Evolutionary conservation across 1,140 invertebrate species (phyloP).

Genomic region (silkworm (Bombyx mori)): DNA sequence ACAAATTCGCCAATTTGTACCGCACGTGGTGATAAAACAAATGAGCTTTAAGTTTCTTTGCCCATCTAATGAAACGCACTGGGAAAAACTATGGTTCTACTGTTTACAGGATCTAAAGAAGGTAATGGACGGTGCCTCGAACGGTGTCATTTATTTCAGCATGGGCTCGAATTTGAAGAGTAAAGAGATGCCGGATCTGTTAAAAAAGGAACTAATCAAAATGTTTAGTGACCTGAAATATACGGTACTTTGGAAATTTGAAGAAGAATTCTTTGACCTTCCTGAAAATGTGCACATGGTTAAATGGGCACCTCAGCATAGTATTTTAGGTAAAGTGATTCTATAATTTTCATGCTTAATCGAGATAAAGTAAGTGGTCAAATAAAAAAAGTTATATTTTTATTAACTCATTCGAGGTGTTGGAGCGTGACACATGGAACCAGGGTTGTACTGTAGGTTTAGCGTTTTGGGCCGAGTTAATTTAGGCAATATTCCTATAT

Average conservation of each 20-base stretch:
- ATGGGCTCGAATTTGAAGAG: conserved; percentile 68
- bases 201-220: conserved; percentile 49
- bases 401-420: too few species aligned
- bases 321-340: conserved; percentile 66
- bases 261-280: conserved; percentile 53
- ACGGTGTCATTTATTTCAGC: conserved; percentile 72
- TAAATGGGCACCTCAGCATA: conserved; percentile 76
- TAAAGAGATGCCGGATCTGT: conserved; percentile 35
- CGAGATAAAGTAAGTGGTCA: too few species aligned
- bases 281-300: conserved; percentile 73
- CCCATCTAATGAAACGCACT: not conserved
- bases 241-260: conserved; percentile 71
- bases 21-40: too few species aligned
- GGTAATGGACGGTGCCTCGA: conserved; percentile 59
- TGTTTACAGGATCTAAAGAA: conserved; percentile 51
- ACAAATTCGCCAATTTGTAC: too few species aligned
- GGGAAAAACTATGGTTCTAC: not conserved
- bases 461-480: too few species aligned
- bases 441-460: too few species aligned
- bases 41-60: too few species aligned
- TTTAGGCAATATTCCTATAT: too few species aligned
- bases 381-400: too few species aligned
- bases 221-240: conserved; percentile 58
- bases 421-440: too few species aligned
- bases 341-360: not conserved